Conservation (phyloP, 2,113 vertebrate species). For the Bujurquina vittata region DNA sequence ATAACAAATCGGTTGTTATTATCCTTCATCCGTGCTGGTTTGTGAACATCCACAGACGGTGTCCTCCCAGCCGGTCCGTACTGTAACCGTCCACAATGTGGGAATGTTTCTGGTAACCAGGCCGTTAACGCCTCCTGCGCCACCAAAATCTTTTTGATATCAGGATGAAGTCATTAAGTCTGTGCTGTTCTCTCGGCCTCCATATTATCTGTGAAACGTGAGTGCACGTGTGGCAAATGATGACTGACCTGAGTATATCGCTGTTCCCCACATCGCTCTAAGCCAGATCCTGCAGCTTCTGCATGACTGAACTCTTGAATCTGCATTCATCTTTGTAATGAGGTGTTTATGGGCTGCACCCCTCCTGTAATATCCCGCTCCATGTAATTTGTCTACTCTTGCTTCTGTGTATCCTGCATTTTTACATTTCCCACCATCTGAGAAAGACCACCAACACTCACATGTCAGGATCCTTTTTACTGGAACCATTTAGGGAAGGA, state of each 20-base stretch:
- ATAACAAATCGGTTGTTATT: too few species aligned
- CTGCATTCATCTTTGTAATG: background rate
- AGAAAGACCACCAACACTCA: background rate
- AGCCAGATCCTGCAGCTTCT: background rate
- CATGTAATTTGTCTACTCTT: background rate
- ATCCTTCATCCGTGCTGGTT: too few species aligned
- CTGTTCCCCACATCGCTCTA: background rate
- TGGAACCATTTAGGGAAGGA: background rate
- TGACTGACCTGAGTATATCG: background rate
- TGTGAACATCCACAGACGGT: too few species aligned
- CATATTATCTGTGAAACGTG: background rate
- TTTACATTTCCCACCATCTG: background rate
- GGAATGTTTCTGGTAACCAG: background rate
- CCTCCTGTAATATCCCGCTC: background rate
- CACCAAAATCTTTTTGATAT: background rate
- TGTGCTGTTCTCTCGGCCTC: background rate
- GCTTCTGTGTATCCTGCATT: background rate
- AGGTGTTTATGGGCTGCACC: background rate
- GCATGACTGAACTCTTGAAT: background rate
- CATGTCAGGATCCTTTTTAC: background rate
- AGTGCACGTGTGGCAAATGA: background rate
- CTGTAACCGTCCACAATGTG: background rate
- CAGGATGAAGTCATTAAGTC: background rate
- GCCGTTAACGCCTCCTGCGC: background rate
- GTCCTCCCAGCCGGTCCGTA: too few species aligned